Evolutionary conservation across 2,888 invertebrate genomes (phyloP), one percentile per base, ranked within the genome.

Genomic region (Suillia variegata): DNA sequence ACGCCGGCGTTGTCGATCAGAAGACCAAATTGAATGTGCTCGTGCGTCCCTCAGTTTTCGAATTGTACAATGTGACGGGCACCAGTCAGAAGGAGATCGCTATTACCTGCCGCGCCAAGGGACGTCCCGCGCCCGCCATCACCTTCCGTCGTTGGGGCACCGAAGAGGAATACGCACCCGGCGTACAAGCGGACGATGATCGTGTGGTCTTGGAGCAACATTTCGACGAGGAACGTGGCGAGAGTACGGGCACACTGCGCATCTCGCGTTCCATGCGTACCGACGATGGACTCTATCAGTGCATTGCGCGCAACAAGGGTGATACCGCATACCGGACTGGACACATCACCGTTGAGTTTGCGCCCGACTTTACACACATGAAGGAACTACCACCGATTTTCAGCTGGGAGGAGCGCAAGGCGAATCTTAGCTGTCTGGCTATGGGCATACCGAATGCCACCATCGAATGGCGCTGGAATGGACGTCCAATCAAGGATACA

Each of bases 361-460:
- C 87, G 4, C 94, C 95, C 0, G 88, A 90, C 2, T 94, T 95
- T 75, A 89, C 87, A 47, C 86, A 87, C 42, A 87, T 87, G 77
- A 85, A 85, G 82, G 86, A 89, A 33, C 84, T 87, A 38, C 87
- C 89, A 2, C 91, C 92, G 0, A 87, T 89, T 0, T 94, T 91
- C 88, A 91, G 91, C 31, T 96, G 95, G 95, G 89, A 90, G 52
- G 85, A 87, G 42, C 87, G 87, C 69, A 88, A 90, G 1, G 92
- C 91, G 1, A 96, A 96, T 80, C 84, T 96, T 5, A 92, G 91
- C 61, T 96, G 96, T 77, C 85, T 92, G 49, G 94, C 94, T n/a
- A 92, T 93, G 80, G 87, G 89, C 76, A 86, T 96, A 71, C 96
- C 96, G 2, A 96, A 96, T 78, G 96, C 96, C 0, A 95, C 95